phyloP scores from a whole-genome alignment of 2,113 vertebrate species.

The Callaeas wilsoni region DNA sequence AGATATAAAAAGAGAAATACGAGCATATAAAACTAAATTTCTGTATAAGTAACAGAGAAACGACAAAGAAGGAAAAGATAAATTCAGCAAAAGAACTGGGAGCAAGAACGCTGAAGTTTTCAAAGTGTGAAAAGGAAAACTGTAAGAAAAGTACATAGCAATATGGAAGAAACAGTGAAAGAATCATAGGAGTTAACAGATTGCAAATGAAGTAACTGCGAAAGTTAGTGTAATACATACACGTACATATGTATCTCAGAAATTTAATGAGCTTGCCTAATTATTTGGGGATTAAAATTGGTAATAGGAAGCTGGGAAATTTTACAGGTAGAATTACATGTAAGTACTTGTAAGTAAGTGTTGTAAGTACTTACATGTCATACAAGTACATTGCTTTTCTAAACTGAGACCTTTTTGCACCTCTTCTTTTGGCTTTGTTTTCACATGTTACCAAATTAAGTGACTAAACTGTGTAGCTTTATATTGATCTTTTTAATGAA shows the following conservation, averaged over 20 bases:
- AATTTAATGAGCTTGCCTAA: not conserved
- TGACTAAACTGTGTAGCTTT: not conserved
- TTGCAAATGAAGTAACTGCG: not conserved
- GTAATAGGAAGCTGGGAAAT: not conserved
- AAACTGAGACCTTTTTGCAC: not conserved
- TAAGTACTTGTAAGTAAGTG: not conserved
- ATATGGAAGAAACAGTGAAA: not conserved
- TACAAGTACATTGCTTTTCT: not conserved
- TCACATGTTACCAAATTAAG: not conserved
- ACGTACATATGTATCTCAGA: not conserved
- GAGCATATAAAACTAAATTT: not conserved
- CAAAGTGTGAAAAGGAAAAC: not conserved
- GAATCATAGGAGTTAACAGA: not conserved
- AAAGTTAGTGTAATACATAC: not conserved
- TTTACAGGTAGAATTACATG: not conserved
- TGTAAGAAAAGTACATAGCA: not conserved
- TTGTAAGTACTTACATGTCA: not conserved
- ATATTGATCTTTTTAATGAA: not conserved
- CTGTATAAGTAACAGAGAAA: not conserved
- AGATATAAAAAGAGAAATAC: not conserved
- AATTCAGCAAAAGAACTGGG: not conserved
- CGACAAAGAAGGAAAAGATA: not conserved
- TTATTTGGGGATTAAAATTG: not conserved
- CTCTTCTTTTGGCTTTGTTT: not conserved
- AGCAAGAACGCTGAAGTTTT: not conserved